Evolutionary conservation across 2,888 invertebrate genomes (phyloP).

Genomic region (Plebejus anna): DNA sequence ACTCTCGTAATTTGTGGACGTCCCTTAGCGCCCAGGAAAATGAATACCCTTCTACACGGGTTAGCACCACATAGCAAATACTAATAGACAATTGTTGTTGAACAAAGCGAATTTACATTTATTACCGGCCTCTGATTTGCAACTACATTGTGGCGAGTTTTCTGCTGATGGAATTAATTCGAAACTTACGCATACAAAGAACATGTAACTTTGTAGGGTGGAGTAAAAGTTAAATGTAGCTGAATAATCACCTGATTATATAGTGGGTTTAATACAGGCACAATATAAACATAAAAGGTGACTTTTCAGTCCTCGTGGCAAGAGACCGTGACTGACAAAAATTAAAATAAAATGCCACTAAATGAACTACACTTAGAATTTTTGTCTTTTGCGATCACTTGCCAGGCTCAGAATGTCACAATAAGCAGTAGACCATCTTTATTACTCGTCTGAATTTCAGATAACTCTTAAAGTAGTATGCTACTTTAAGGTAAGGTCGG

Average conservation of each 20-base stretch:
- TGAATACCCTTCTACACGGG: constrained; percentile 40
- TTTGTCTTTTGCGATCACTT: too few species aligned
- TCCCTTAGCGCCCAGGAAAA: constrained; percentile 39
- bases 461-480: too few species aligned
- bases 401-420: too few species aligned
- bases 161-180: constrained; percentile 29
- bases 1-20: too few species aligned
- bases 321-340: too few species aligned
- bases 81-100: constrained; percentile 56
- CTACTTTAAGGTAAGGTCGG: too few species aligned
- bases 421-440: too few species aligned
- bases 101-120: constrained; percentile 53
- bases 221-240: neutral
- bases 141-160: constrained; percentile 17
- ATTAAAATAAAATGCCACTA: too few species aligned
- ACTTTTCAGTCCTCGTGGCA: too few species aligned
- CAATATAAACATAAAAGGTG: too few species aligned
- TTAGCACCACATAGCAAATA: constrained; percentile 43
- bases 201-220: neutral
- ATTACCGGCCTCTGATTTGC: constrained; percentile 30
- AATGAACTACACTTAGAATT: too few species aligned
- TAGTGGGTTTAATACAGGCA: neutral
- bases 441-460: too few species aligned
- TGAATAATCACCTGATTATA: neutral
- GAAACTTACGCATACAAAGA: neutral